A percentile compares a stretch with the other conserved stretches of the same genome.
Evolutionary conservation across 2,888 invertebrate genomes (phyloP).

Genomic region (Agrochola litura): DNA sequence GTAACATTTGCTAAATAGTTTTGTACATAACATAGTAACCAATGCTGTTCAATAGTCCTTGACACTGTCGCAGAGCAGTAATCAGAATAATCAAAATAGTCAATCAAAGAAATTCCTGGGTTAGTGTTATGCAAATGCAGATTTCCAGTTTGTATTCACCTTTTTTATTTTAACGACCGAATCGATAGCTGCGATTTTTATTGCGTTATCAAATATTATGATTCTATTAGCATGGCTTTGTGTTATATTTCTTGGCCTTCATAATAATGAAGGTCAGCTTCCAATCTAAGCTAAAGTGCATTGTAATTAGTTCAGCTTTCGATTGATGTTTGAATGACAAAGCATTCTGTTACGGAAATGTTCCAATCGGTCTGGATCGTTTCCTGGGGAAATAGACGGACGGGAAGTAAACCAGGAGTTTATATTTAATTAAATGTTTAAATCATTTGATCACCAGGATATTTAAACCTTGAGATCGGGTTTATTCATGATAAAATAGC

Average conservation of each 20-base stretch:
- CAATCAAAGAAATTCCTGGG: conserved; percentile 1
- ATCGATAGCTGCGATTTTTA: conserved; percentile 18
- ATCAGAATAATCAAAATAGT: conserved; percentile 9
- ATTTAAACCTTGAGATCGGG: no score
- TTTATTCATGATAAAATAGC: neutral
- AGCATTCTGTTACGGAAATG: neutral
- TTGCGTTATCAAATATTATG: conserved; percentile 27
- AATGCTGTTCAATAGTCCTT: conserved; percentile 36
- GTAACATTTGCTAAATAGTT: conserved; percentile 54
- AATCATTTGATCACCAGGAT: neutral
- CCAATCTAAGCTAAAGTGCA: conserved; percentile 7
- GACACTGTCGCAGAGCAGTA: conserved; percentile 36
- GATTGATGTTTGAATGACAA: conserved; percentile 18
- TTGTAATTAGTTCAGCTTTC: conserved; percentile 5
- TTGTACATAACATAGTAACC: conserved; percentile 9
- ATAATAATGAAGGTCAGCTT: conserved; percentile 16
- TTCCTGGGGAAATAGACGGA: conserved; percentile 19
- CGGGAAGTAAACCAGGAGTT: conserved; percentile 10
- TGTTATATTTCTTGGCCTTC: conserved; percentile 5
- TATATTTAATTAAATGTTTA: neutral
- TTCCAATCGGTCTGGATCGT: conserved; percentile 1
- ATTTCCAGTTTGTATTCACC: conserved; percentile 26
- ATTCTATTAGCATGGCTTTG: conserved; percentile 5
- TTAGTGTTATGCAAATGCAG: conserved; percentile 22
- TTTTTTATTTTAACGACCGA: conserved; percentile 16